Base-by-base conservation (phyloP, 2,888 invertebrate genomes). In the Phortica magna region DNA sequence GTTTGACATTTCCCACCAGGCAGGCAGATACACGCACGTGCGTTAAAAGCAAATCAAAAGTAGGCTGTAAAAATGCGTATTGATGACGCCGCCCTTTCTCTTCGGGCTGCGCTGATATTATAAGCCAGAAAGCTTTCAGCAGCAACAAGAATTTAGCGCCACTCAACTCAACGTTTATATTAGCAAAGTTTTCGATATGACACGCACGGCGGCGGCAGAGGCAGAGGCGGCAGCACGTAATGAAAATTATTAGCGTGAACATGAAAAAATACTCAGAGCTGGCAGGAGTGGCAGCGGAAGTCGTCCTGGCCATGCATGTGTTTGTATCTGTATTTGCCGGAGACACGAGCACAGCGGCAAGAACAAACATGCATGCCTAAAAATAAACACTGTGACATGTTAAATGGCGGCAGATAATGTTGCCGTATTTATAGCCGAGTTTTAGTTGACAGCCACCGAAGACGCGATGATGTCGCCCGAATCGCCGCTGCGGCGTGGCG, bases 211-310 rank as follows among this genome's bases (percentile, higher is more conserved):
- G 5, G 31, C 31, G 31, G 31, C 31, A 55, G 55, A 55, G 14
- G 55, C 31, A 31, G 31, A 31, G 31, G 31, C 65, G 41, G 9
- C 68, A 68, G 22, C 70, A 71, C 55, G 70, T 71, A 71, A 53
- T 55, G 70, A 71, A 53, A 71, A 55, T 71, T 71, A 71, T 71
- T 42, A 71, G n/a, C 70, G 55, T 17, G 53, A 71, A 71, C 70
- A 71, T 22, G 53, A 55, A 71, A 71, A 71, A 71, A 55, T 53
- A 71, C 70, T 71, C 70, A 53, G 43, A 55, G 5, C 12, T 55
- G 14, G 17, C 55, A 55, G 10, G 55, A 14, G 55, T 55, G n/a
- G 55, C 17, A 12, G 17, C 55, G 55, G n/a, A n/a, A 17, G 2
- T 55, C 17, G 5, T 31, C 5, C 31, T 31, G 5, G 31, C 31